Conservation (phyloP, 2,113 vertebrate genomes). For the Triplophysa tibetana region DNA sequence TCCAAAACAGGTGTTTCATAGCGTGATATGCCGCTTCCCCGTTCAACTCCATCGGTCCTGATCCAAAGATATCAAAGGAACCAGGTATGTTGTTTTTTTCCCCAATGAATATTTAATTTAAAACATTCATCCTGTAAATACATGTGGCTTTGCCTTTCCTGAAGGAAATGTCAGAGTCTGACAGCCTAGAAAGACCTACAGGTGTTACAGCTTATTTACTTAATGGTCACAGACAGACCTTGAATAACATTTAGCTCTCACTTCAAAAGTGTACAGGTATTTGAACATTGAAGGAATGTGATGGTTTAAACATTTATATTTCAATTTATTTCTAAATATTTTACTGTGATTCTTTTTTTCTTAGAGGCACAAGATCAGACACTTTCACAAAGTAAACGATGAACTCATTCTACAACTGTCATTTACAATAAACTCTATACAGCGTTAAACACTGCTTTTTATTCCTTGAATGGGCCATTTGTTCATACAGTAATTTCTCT, state of each 20-base stretch:
- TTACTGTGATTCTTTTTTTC: neutral
- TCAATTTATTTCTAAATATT: neutral
- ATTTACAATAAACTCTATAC: neutral
- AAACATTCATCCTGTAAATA: constrained; percentile 61
- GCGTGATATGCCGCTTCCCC: constrained; percentile 59
- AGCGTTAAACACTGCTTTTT: neutral
- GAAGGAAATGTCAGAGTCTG: constrained; percentile 57
- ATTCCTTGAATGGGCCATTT: neutral
- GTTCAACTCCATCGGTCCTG: constrained; percentile 69
- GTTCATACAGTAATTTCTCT: neutral
- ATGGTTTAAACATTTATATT: constrained; percentile 32
- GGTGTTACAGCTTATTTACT: constrained; percentile 64
- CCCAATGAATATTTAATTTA: constrained; percentile 54
- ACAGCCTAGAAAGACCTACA: constrained; percentile 59
- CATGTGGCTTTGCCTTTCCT: constrained; percentile 53
- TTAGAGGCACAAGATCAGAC: constrained; percentile 4
- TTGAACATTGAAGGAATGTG: constrained; percentile 41
- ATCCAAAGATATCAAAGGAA: constrained; percentile 73
- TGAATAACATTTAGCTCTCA: constrained; percentile 46
- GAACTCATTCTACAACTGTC: neutral
- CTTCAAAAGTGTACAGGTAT: constrained; percentile 42
- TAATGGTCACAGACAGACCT: constrained; percentile 54
- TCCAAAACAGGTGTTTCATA: constrained; percentile 71
- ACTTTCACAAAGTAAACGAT: neutral
- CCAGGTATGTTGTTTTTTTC: constrained; percentile 59